Percentiles rank a stretch among this genome's conserved stretches.
phyloP scores from a whole-genome alignment of 2,888 invertebrate genomes.

The Melanophora roralis region DNA sequence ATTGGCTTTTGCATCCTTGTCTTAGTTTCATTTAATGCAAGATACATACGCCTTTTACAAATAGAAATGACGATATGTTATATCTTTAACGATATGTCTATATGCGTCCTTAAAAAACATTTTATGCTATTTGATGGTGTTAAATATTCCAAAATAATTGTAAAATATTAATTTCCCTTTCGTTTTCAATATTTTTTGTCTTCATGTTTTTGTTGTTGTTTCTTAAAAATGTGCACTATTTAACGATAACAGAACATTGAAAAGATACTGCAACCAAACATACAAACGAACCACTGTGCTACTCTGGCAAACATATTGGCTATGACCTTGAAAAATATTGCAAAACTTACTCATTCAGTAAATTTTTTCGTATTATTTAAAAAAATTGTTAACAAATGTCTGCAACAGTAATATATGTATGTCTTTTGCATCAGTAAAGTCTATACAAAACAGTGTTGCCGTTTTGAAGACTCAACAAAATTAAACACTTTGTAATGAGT shows the following conservation, averaged over 20 bases:
- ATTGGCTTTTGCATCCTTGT: too few species aligned
- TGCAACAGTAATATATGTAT: constrained; percentile 31
- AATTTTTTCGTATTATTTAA: constrained; percentile 29
- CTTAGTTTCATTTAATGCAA: too few species aligned
- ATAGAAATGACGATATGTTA: too few species aligned
- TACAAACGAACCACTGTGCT: constrained; percentile 27
- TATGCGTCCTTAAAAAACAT: too few species aligned
- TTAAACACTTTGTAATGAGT: too few species aligned
- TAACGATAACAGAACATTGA: constrained; percentile 6
- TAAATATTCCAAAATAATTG: constrained; percentile 42
- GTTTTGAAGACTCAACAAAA: too few species aligned
- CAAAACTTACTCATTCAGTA: constrained; percentile 63
- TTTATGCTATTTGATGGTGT: constrained; percentile 48
- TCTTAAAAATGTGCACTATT: constrained; percentile 15
- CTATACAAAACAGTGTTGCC: too few species aligned
- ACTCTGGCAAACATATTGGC: neutral
- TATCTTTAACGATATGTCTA: too few species aligned
- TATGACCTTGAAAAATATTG: constrained; percentile 75
- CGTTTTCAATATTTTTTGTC: neutral
- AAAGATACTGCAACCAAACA: neutral
- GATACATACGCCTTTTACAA: too few species aligned
- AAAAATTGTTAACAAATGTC: constrained; percentile 45
- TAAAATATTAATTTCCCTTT: constrained; percentile 25
- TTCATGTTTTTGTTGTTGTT: neutral
- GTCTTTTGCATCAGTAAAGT: constrained; percentile 25